Evolutionary conservation across 2,113 vertebrate species (phyloP).

Genomic region (Dolichotis patagonum): DNA sequence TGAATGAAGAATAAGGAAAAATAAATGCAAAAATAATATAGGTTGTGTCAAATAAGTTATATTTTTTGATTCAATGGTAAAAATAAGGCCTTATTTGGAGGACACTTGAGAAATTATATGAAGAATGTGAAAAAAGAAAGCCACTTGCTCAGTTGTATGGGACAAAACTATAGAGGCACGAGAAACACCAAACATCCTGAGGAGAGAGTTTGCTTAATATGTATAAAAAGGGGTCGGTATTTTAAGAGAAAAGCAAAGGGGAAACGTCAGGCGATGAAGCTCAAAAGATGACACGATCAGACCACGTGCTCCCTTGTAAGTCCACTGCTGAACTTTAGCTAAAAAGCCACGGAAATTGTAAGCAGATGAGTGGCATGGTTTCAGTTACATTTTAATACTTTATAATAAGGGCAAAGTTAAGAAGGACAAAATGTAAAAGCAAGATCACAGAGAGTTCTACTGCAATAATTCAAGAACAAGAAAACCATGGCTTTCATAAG

Average conservation of each 20-base stretch:
- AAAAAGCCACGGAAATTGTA: background rate
- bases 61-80: background rate
- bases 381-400: background rate
- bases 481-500: background rate
- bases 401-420: background rate
- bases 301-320: background rate
- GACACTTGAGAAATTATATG: background rate
- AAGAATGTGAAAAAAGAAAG: background rate
- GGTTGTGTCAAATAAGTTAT: background rate
- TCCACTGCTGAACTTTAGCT: background rate
- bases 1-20: background rate
- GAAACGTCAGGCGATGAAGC: background rate
- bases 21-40: background rate
- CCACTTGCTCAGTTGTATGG: background rate
- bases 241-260: background rate
- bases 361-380: background rate
- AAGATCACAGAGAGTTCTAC: background rate
- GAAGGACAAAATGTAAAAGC: background rate
- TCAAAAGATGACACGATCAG: background rate
- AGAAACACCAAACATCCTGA: background rate
- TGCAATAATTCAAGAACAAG: background rate
- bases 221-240: background rate
- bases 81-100: background rate
- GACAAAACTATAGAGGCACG: background rate
- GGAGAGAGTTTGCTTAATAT: background rate